Base-by-base conservation (phyloP, 1,140 invertebrate species). In the Lucilia sericata region DNA sequence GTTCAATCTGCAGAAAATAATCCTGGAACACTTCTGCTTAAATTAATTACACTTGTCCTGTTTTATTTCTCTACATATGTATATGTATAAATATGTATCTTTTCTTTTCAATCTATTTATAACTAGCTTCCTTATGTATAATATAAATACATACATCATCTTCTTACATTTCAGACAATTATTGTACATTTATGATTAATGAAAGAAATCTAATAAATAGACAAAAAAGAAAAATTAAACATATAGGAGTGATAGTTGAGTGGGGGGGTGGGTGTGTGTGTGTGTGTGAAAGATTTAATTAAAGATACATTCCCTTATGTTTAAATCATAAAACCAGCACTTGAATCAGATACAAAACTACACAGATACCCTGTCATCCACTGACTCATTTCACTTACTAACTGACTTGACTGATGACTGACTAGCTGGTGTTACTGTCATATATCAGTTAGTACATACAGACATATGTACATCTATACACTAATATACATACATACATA, bases 241-340 rank as follows among this genome's bases (percentile, higher is more conserved):
- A n/a, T n/a, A 7, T 60, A 60, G 14, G 5, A 60, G 55, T 17
- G 7, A 60, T 60, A 3, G 14, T n/a, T 60, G 5, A 14, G 17
- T 5, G 51, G 17, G 51, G 4, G 17, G 14, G 14, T 60, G 55
- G 5, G 7, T 42, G 42, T 7, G 14, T 60, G 17, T 7, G 5
- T 60, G 55, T 60, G 14, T 60, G 14, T n/a, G 55, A 60, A 60
- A 60, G 55, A 60, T 60, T 60, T 60, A 60, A 60, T 60, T 60
- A 60, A 60, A 60, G 55, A 60, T 60, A 60, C 55, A 60, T n/a
- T 60, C 55, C 55, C 55, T 60, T 60, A n/a, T n/a, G 55, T 60
- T 60, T 60, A 60, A 60, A 60, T 60, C 55, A 60, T 60, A n/a
- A 60, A 60, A 60, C 55, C 55, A 60, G 14, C 7, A 60, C 7